Percentiles rank a stretch among this genome's conserved stretches.
These are phyloP conservation scores for Phrynosoma platyrhinos DNA, from an alignment of 2,113 vertebrate genomes.

Conservation along the genomic window DNA sequence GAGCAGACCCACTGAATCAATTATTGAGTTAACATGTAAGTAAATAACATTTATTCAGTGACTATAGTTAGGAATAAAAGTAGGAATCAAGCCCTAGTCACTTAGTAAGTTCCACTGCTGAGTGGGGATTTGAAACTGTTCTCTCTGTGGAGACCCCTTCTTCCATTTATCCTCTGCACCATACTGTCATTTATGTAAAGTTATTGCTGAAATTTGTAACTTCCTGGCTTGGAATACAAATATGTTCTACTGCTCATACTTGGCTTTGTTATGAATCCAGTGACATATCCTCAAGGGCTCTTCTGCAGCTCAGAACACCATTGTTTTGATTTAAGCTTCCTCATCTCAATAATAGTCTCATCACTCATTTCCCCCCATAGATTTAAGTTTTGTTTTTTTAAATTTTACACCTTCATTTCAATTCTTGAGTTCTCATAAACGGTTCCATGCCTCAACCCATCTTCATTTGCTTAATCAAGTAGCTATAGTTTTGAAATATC, in stretches of 20 bases:
- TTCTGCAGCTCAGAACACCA: neutral
- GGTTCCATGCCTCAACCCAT: neutral
- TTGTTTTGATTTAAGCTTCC: neutral
- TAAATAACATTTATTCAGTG: too few relatives aligned
- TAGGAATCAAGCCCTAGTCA: too few relatives aligned
- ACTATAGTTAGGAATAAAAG: too few relatives aligned
- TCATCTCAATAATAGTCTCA: neutral
- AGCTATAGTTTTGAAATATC: neutral
- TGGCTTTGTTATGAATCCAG: neutral
- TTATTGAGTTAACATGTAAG: too few relatives aligned
- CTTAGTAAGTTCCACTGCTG: neutral
- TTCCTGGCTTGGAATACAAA: neutral
- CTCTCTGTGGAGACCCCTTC: neutral
- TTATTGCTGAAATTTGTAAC: neutral
- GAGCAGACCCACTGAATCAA: too few relatives aligned
- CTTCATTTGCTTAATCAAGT: neutral
- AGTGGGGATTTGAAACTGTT: neutral
- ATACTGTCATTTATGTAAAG: neutral
- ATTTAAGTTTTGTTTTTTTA: neutral
- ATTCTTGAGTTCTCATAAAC: neutral
- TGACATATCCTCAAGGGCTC: neutral
- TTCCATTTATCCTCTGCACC: neutral
- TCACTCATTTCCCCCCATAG: neutral
- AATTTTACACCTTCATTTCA: constrained; percentile 26
- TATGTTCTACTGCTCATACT: neutral